Evolutionary conservation across 2,113 vertebrate species (phyloP), one percentile per base, ranked within the genome.

Genomic region (Aspidoscelis tigris): DNA sequence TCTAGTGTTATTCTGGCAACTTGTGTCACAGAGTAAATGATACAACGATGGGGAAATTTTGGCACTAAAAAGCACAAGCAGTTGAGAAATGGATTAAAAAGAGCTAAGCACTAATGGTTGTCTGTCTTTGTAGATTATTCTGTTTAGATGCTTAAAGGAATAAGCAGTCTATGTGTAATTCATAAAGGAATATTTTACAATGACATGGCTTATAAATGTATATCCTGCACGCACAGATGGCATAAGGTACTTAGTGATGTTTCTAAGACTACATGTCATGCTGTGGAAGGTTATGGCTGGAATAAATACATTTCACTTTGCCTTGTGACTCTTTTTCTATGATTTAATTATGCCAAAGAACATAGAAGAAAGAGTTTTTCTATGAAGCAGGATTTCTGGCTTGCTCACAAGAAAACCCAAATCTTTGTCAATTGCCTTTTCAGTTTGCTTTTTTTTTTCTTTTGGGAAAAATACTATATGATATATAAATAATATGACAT

Each of bases 261-360:
- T 95, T 92, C 93, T 94, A 92, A 94, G 92, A 92, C 0, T 94
- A 85, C 89, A 86, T 94, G 90, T 93, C 94, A 91, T 70, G 89
- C 95, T 92, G 94, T 90, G 94, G 92, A 88, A 95, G 94, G 94
- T 94, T 93, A 94, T 80, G 85, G 92, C 88, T 94, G 90, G 93
- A 94, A 96, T 93, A 95, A 95, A 96, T 94, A 90, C 88, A 94
- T 92, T 95, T 94, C 95, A 94, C 95, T 95, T 95, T 93, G 90
- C 83, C 90, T 91, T 89, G 92, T 96, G 94, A 95, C 91, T 94
- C 92, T 95, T 95, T 94, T 73, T 91, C 89, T 94, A 93, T 90
- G 91, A 96, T 94, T 95, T 95, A 95, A 96, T 94, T 94, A 93
- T 86, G 87, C n/a, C n/a, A 88, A 90, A 90, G 83, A 90, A 44